These are phyloP conservation scores for Nineta flava DNA, from an alignment of 2,888 invertebrate species.

Conservation along the genomic window DNA sequence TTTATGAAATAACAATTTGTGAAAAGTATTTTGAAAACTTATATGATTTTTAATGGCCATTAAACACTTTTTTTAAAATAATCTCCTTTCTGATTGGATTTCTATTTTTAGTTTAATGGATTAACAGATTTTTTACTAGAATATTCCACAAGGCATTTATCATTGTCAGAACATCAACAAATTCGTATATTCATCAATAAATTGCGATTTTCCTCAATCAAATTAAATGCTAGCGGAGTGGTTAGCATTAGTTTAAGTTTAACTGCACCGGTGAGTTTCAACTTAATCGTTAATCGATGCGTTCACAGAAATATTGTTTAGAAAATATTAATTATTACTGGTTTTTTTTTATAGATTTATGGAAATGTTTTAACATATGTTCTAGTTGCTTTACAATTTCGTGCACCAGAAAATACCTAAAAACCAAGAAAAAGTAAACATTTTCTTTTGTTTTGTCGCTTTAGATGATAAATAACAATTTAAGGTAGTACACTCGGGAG, in stretches of 20 bases:
- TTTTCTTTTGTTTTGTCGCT: too few relatives aligned
- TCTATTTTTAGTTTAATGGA: conserved; percentile 24
- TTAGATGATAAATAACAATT: neutral
- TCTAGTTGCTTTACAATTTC: conserved; percentile 26
- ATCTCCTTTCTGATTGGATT: too few relatives aligned
- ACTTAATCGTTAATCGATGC: neutral
- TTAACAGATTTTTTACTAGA: conserved; percentile 23
- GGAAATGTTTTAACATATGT: conserved; percentile 27
- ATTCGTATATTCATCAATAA: conserved; percentile 26
- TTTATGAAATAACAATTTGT: too few relatives aligned
- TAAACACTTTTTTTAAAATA: neutral
- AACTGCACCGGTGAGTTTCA: conserved; percentile 24
- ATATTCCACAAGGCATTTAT: conserved; percentile 23
- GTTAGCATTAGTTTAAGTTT: conserved; percentile 25
- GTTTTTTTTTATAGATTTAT: conserved; percentile 22
- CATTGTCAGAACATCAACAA: conserved; percentile 23
- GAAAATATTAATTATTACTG: neutral
- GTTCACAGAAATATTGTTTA: neutral
- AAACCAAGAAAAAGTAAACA: neutral
- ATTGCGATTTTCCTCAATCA: conserved; percentile 21
- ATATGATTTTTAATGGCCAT: too few relatives aligned
- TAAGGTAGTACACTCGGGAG: too few relatives aligned
- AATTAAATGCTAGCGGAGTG: conserved; percentile 25
- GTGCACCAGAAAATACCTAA: conserved; percentile 17
- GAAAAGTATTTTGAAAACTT: too few relatives aligned